Evolutionary conservation across 2,797 vertebrate genomes (phyloP).

Genomic region (Danio aesculapii): DNA sequence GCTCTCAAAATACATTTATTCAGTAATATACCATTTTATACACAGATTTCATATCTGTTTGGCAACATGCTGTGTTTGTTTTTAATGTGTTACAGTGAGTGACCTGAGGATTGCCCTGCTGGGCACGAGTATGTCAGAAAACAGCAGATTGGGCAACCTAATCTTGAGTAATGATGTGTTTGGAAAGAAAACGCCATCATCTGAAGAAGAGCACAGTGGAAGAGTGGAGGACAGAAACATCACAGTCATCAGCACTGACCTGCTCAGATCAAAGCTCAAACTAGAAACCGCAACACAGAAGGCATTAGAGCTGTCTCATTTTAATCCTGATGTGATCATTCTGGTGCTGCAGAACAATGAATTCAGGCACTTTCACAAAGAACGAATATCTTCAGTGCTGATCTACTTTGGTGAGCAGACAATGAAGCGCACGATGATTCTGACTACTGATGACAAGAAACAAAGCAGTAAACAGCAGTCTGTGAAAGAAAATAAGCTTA

Average conservation of each 20-base stretch:
- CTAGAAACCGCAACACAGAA: rapidly evolving
- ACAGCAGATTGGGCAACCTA: not conserved
- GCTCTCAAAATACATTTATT: too few species aligned
- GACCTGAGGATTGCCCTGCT: not conserved
- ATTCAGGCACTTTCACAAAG: not conserved
- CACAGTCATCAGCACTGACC: not conserved
- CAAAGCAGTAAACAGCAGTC: too few species aligned
- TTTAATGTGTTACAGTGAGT: not conserved
- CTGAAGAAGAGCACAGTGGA: not conserved
- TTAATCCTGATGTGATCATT: conserved; percentile 2
- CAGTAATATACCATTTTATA: too few species aligned
- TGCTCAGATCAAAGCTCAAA: not conserved
- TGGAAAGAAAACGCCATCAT: not conserved
- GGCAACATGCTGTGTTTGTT: too few species aligned
- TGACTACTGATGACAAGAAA: not conserved
- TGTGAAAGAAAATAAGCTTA: too few species aligned
- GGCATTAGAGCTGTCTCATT: not conserved
- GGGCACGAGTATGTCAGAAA: not conserved
- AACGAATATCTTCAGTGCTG: not conserved
- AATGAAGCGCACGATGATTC: not conserved
- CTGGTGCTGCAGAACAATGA: not conserved
- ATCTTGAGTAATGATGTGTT: not conserved
- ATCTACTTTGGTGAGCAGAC: not conserved
- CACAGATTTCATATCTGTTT: too few species aligned
- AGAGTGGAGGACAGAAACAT: not conserved